phyloP scores from a whole-genome alignment of 2,113 vertebrate species.

The Tragelaphus strepsiceros region DNA sequence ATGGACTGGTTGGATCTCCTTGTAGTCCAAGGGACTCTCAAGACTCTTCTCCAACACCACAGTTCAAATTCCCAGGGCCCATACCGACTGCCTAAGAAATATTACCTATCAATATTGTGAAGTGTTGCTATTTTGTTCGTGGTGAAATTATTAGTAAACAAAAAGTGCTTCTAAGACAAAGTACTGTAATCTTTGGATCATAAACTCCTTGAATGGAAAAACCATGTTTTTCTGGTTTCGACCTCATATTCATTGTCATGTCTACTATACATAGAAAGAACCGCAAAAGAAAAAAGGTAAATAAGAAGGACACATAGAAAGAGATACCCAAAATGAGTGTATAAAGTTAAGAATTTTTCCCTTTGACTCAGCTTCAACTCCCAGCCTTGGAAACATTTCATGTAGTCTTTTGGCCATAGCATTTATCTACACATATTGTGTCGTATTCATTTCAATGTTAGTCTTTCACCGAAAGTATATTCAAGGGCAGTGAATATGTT shows the following conservation, averaged over 20 bases:
- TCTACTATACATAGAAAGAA: slow-evolving; percentile 5
- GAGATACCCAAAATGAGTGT: neutral
- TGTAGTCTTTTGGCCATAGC: neutral
- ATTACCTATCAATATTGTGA: neutral
- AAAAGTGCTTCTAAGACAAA: neutral
- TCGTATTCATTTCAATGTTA: neutral
- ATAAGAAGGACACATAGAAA: neutral
- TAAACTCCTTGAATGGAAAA: neutral
- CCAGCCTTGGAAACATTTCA: neutral
- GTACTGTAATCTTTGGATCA: neutral
- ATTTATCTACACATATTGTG: neutral
- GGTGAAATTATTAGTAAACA: neutral
- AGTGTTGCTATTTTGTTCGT: neutral
- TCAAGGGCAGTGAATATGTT: neutral
- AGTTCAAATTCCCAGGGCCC: neutral
- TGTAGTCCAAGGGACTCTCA: neutral
- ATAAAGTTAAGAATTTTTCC: neutral
- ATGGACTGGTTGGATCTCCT: neutral
- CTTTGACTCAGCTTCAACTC: neutral
- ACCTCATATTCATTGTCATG: neutral
- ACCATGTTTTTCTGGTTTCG: neutral
- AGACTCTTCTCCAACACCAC: neutral
- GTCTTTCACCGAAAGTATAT: neutral
- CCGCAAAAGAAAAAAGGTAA: neutral
- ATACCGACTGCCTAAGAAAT: neutral